Conservation (phyloP, 2,113 vertebrate genomes). For the Ardeotis arabs region DNA sequence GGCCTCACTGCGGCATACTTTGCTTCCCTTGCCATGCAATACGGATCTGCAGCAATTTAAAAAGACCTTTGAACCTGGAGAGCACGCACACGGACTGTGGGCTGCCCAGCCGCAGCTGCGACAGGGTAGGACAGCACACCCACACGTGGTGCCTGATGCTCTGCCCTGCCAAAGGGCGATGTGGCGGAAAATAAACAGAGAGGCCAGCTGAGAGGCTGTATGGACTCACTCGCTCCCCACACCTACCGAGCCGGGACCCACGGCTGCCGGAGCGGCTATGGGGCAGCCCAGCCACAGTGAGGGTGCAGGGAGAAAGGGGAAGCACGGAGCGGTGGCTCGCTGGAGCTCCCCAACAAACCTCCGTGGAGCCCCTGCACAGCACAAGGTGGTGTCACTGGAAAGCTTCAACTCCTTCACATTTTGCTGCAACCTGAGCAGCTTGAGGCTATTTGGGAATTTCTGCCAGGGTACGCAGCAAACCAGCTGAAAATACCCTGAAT, state of each 20-base stretch:
- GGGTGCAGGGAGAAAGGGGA: background rate
- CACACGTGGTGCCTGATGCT: background rate
- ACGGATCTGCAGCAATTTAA: background rate
- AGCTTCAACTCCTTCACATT: background rate
- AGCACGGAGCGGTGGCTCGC: background rate
- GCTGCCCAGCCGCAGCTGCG: fast-evolving
- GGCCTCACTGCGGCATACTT: background rate
- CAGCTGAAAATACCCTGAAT: background rate
- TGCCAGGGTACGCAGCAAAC: background rate
- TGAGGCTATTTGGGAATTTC: background rate
- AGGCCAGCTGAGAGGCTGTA: background rate
- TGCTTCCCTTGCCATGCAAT: background rate
- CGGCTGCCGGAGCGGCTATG: fast-evolving
- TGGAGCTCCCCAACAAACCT: background rate
- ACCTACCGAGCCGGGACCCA: background rate
- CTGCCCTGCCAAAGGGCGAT: background rate
- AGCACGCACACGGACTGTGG: background rate
- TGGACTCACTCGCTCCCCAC: fast-evolving
- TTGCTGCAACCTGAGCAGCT: background rate
- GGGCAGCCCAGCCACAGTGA: background rate
- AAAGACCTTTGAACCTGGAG: background rate
- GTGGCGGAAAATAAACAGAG: background rate
- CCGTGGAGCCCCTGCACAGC: background rate
- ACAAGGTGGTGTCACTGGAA: background rate
- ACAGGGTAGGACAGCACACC: background rate